Conservation (phyloP, 1,140 invertebrate genomes). For the Heliconius himera region DNA sequence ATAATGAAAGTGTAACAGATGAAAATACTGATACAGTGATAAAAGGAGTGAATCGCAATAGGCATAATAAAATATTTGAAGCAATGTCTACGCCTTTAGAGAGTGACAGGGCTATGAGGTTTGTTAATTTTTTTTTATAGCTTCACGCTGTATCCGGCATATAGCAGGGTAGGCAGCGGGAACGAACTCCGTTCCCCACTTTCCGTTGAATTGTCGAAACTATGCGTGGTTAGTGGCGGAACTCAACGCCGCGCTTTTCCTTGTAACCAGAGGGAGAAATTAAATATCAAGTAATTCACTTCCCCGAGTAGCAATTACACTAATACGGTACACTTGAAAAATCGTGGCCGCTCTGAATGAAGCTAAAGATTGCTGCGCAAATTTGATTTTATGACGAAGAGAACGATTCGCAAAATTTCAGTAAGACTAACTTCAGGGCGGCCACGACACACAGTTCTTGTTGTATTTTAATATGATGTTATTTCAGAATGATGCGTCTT, state of each 20-base stretch:
- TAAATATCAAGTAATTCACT: no score
- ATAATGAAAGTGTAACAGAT: slow-evolving; percentile 5
- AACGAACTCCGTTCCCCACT: background rate
- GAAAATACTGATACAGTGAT: background rate
- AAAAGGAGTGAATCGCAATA: background rate
- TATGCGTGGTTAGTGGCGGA: no score
- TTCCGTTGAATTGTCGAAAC: no score
- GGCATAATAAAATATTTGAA: slow-evolving; percentile 32
- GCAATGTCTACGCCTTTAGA: slow-evolving; percentile 47
- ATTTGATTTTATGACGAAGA: no score
- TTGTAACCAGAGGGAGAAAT: no score
- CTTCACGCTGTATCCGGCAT: background rate
- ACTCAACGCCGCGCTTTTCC: no score
- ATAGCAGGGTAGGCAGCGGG: background rate
- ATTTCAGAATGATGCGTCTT: slow-evolving; percentile 85
- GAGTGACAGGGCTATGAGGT: slow-evolving; percentile 52
- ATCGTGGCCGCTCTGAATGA: no score
- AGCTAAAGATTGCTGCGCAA: no score
- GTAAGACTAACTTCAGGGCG: no score
- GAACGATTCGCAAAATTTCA: no score
- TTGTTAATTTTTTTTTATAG: background rate
- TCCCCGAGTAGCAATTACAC: no score
- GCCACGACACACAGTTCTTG: background rate
- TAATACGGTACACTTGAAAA: no score
- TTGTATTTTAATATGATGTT: background rate